Base-by-base conservation (phyloP, 2,888 invertebrate genomes). In the Phyto melanocephala region DNA sequence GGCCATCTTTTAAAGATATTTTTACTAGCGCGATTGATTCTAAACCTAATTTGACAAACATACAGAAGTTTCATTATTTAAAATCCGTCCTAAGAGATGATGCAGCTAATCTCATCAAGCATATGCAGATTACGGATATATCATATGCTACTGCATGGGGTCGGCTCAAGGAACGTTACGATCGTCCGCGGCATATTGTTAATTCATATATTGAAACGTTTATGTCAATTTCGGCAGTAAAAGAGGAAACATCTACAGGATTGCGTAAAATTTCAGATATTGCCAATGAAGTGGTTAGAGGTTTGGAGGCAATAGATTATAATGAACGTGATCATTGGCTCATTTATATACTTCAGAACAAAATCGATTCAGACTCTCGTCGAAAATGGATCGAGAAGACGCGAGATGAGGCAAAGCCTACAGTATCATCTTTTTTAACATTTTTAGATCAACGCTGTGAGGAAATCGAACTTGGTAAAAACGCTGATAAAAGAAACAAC, bases 141-240 rank as follows among this genome's bases (percentile, higher is more conserved):
- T 54, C 42, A 10, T 65, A 65, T 35, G 4, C 17, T 11, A 65
- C 65, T 8, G 65, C 56, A 33, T 65, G 72, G 74, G 54, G 65
- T 35, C 42, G 63, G 1, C 47, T 75, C 33, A 65, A 56, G n/a
- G 47, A 56, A 7, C 54, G 52, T 8, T 71, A 22, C 20, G 71
- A 71, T 37, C 60, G 60, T 1, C 71, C 71, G 6, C 50, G 33
- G 2, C 54, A 63, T 8, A 42, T 74, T 4, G 74, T 74, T 1
- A 50, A 74, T 54, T 52, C 63, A 1, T 63, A 74, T 63, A 74
- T 74, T 33, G 52, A 74, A 13, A 42, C 45, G 2, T 74, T 74
- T 40, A 65, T 74, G 63, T 11, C 28, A 1, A 13, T 75, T 28
- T 33, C 63, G 2, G 10, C 28, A 20, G 4, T 63, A 17, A 63